Evolutionary conservation across 2,888 invertebrate genomes (phyloP), one percentile per base, ranked within the genome.

Genomic region (Neelides folsomi): DNA sequence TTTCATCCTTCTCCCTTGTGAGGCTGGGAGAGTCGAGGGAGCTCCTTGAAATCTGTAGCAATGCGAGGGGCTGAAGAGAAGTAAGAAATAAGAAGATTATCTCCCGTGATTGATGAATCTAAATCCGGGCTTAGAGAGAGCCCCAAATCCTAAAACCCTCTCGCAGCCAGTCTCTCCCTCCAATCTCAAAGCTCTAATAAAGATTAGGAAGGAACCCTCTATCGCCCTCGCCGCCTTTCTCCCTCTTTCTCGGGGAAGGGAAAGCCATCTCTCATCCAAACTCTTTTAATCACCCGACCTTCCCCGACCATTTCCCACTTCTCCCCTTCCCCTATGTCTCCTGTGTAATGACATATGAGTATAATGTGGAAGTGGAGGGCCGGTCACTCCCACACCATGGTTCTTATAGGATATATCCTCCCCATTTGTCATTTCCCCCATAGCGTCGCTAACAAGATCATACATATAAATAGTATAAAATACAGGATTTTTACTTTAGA

Each of bases 21-120:
- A 47, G 13, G n/a, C 18, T 27, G 27, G 27, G 27, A 27, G 27
- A 27, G 27, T 27, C 16, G 15, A 42, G 42, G 19, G 16, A 19
- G 42, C 19, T 16, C 42, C 16, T 12, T 42, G 8, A 12, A 12
- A 15, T n/a, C 19, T 27, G n/a, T 45, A 27, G 27, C 27, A 18
- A 18, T 13, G 35, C 6, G 27, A 10, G 27, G 18, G 13, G 3
- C 13, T 27, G 6, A 45, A 59, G 53, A 60, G 58, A 60, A 57
- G 57, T 56, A 62, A 60, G 60, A 64, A 61, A 63, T 64, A 64
- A 64, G 64, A 63, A 64, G 64, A 64, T 64, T 64, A 64, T 62
- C 62, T 63, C 54, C 56, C 52, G 59, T 65, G 65, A 65, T 65
- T 65, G 63, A 65, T 65, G 63, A 65, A 63, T 65, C 63, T 60